Evolutionary conservation across 1,140 invertebrate genomes (phyloP), one percentile per base, ranked within the genome.

Genomic region (Leptopilina clavipes): DNA sequence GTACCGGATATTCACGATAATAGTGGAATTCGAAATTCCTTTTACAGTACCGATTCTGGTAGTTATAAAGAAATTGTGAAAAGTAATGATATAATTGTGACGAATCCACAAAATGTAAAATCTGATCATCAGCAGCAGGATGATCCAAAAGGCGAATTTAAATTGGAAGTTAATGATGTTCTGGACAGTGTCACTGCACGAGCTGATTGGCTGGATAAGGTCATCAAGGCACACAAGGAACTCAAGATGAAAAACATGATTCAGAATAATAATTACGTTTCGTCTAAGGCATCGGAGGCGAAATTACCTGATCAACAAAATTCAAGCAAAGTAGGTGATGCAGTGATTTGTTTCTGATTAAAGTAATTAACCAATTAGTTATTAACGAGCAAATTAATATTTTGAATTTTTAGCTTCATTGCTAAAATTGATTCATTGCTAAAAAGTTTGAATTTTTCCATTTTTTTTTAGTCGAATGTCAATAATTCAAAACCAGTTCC

Each of bases 131-230:
- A 52, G 14, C 5, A 52, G 1, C 3, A 48, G 0, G 12, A 1
- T 3, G 12, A 1, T 48, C n/a, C n/a, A n/a, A 5, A 48, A 48
- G n/a, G 12, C n/a, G n/a, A 52, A 5, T n/a, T 52, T 8, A 52
- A 52, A 52, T n/a, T 52, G n/a, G 14, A 52, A 6, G 12, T 52
- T 17, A 52, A 52, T 3, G 48, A 52, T 52, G 48, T 52, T 17
- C 48, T 52, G 5, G 48, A 52, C 6, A 52, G 44, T 10, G 48
- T 74, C n/a, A 25, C 75, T 11, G 71, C 73, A 71, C 70, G 2
- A 1, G 45, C 54, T 10, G 45, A 80, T 18, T 80, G 78, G 76
- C 3, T 80, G 52, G 76, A 81, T 19, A 74, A 76, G 11, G 43
- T 76, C 3, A 70, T 79, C 1, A 31, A 48, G 14, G 72, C 76